Conservation (phyloP, 2,888 invertebrate species). For the Trachelus stipa region DNA sequence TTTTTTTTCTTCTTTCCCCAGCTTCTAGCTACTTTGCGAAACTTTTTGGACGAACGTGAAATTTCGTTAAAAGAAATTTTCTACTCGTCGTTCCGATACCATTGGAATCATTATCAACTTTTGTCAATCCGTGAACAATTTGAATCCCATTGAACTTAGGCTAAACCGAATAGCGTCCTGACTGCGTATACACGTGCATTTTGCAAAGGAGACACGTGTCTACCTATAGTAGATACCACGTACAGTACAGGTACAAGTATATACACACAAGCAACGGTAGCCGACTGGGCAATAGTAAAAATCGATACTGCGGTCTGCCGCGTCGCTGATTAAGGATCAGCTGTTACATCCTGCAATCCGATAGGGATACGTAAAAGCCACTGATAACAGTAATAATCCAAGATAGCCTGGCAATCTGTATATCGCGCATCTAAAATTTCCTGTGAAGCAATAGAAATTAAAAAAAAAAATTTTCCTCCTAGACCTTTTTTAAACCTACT, state of each 20-base stretch:
- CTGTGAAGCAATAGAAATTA: neutral
- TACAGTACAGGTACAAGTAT: neutral
- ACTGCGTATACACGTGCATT: neutral
- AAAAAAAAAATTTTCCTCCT: neutral
- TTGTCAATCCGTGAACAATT: neutral
- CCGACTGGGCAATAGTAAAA: conserved; percentile 19
- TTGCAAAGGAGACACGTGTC: neutral
- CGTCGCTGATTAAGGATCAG: conserved; percentile 29
- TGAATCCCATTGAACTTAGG: neutral
- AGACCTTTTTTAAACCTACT: no score
- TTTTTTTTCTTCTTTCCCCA: no score
- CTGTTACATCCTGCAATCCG: conserved; percentile 12
- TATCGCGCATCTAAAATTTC: neutral
- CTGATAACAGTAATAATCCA: neutral
- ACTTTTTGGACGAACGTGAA: neutral
- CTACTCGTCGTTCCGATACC: neutral
- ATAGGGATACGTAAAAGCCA: neutral
- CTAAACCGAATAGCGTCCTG: neutral
- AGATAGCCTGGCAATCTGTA: neutral
- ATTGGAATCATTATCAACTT: no score
- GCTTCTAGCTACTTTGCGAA: neutral
- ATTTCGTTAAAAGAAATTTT: neutral
- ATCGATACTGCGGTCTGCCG: conserved; percentile 23
- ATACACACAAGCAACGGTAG: neutral
- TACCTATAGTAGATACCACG: neutral